A percentile compares a stretch with the other conserved stretches of the same genome.
phyloP scores from a whole-genome alignment of 2,113 vertebrate genomes.

The Rafetus swinhoei region DNA sequence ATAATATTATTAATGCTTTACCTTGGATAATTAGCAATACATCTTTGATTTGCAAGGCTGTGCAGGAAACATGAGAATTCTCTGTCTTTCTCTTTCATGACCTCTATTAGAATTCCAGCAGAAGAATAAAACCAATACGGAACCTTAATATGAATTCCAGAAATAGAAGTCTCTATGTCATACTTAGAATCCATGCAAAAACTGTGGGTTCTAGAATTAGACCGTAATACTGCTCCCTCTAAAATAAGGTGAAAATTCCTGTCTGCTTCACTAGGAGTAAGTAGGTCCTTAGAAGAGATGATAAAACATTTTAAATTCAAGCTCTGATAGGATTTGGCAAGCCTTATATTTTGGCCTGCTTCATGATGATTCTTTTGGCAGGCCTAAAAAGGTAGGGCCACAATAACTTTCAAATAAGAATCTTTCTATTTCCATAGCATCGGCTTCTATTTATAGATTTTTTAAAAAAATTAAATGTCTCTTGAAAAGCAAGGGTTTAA shows the following conservation, averaged over 20 bases:
- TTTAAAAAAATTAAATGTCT: background rate
- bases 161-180: background rate
- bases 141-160: background rate
- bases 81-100: background rate
- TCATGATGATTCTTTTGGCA: background rate
- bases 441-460: background rate
- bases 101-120: too few species aligned
- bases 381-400: background rate
- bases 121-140: background rate
- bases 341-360: background rate
- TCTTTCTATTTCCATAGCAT: background rate
- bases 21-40: background rate
- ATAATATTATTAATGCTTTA: background rate
- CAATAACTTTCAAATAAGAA: background rate
- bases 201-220: background rate
- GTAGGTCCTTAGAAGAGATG: background rate
- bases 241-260: background rate
- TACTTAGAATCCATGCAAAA: background rate
- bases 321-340: background rate
- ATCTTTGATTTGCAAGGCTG: background rate
- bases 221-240: background rate
- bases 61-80: background rate
- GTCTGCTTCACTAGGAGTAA: background rate
- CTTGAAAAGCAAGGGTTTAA: background rate
- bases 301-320: background rate